phyloP scores from a whole-genome alignment of 2,888 invertebrate species.

The Bombylius discolor region DNA sequence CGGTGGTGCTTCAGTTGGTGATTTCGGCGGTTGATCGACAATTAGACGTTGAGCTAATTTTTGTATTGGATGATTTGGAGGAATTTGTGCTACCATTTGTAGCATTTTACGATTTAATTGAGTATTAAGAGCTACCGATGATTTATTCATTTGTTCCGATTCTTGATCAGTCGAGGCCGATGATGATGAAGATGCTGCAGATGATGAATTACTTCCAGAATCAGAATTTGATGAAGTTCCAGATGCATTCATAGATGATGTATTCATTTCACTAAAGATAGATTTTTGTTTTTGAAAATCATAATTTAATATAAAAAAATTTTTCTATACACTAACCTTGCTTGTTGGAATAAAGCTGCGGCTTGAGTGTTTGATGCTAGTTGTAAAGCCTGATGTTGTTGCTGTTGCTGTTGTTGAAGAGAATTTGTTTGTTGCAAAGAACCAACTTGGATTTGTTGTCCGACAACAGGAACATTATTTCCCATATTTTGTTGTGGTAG shows the following conservation, averaged over 20 bases:
- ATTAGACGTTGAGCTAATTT: constrained; percentile 30
- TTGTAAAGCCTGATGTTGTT: constrained; percentile 11
- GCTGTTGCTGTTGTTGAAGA: constrained; percentile 22
- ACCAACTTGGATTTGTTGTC: constrained; percentile 1
- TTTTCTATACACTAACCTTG: not conserved
- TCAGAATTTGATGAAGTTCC: constrained; percentile 15
- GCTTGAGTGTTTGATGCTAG: constrained; percentile 1
- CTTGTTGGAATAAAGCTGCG: constrained; percentile 5
- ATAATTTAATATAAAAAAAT: not conserved
- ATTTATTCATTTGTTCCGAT: constrained; percentile 16
- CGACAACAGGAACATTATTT: not conserved
- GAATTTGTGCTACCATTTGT: constrained; percentile 32
- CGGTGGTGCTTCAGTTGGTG: constrained; percentile 33
- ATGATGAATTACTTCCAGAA: constrained; percentile 19
- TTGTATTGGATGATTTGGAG: constrained; percentile 20
- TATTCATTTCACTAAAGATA: constrained; percentile 10
- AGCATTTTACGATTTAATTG: constrained; percentile 27
- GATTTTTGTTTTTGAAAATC: not conserved
- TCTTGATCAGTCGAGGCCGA: constrained; percentile 22
- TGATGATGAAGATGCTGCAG: constrained; percentile 27
- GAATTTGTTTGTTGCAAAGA: constrained; percentile 21
- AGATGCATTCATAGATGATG: constrained; percentile 13
- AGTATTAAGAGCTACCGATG: constrained; percentile 20
- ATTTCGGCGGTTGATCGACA: constrained; percentile 34
- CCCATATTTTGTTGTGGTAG: constrained; percentile 16